A percentile compares a stretch with the other conserved stretches of the same genome.
Conservation (phyloP, 2,888 invertebrate genomes). For the Caenorhabditis macrosperma region DNA sequence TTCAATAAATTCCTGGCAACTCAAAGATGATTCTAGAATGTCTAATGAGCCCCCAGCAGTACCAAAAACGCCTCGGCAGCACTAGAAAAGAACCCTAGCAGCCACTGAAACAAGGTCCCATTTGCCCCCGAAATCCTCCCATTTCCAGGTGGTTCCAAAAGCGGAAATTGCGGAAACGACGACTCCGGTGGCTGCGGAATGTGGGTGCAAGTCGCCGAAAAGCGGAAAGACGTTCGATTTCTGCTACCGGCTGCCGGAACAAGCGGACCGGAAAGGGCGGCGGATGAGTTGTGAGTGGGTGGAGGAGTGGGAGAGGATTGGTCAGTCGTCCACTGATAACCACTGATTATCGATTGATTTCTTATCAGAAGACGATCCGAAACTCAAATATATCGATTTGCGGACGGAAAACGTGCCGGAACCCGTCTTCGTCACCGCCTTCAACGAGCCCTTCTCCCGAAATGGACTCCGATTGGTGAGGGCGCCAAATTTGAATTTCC, state of each 20-base stretch:
- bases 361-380: neutral
- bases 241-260: slow-evolving; percentile 46
- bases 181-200: slow-evolving; percentile 5
- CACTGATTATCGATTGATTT: neutral
- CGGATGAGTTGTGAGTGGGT: slow-evolving; percentile 15
- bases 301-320: slow-evolving; percentile 10
- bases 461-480: slow-evolving; percentile 45
- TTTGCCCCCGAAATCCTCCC: neutral
- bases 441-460: slow-evolving; percentile 22
- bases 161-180: neutral
- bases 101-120: no score
- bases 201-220: slow-evolving; percentile 32
- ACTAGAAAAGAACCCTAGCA: no score
- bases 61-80: no score
- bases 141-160: slow-evolving; percentile 26
- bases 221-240: slow-evolving; percentile 39
- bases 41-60: no score
- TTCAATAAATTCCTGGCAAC: no score
- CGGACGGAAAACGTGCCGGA: slow-evolving; percentile 11
- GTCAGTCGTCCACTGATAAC: neutral
- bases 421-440: slow-evolving; percentile 65
- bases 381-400: slow-evolving; percentile 17
- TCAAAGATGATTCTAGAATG: no score
- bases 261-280: slow-evolving; percentile 3
- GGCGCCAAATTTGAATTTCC: no score